Conservation (phyloP, 2,888 invertebrate species). For the Empis livida region DNA sequence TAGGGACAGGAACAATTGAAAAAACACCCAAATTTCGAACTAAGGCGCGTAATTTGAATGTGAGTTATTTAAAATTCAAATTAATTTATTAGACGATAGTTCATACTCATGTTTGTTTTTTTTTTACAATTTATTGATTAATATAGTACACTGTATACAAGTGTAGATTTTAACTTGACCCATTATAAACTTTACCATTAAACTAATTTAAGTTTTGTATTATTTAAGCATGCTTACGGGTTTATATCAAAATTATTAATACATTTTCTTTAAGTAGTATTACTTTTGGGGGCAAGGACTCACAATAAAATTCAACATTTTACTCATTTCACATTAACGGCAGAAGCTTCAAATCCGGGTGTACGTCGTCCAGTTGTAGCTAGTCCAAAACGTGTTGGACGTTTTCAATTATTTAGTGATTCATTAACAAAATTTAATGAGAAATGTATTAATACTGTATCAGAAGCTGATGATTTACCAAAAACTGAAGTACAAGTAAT, state of each 20-base stretch:
- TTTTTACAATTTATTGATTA: too few species aligned
- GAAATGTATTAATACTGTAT: slow-evolving; percentile 71
- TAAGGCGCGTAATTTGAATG: too few species aligned
- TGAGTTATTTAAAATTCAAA: too few species aligned
- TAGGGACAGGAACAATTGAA: too few species aligned
- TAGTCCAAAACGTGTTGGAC: slow-evolving; percentile 48
- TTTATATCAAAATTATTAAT: neutral
- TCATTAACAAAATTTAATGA: slow-evolving; percentile 52
- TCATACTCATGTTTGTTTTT: too few species aligned
- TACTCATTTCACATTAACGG: slow-evolving; percentile 62
- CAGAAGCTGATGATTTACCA: slow-evolving; percentile 62
- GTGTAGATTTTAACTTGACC: too few species aligned
- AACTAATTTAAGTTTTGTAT: too few species aligned
- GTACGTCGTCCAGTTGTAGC: slow-evolving; percentile 27
- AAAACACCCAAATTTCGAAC: too few species aligned
- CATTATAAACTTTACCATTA: too few species aligned
- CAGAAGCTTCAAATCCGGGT: slow-evolving; percentile 39
- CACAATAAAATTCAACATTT: slow-evolving; percentile 59
- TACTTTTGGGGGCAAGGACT: slow-evolving; percentile 52
- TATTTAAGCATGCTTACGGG: too few species aligned
- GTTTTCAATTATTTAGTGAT: slow-evolving; percentile 56
- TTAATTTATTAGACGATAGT: too few species aligned
- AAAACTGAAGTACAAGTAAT: slow-evolving; percentile 80
- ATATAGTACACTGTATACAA: too few species aligned
- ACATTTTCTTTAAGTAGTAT: slow-evolving; percentile 37